Base-by-base conservation (phyloP, 1,140 invertebrate species). In the Thaumetopoea pityocampa region DNA sequence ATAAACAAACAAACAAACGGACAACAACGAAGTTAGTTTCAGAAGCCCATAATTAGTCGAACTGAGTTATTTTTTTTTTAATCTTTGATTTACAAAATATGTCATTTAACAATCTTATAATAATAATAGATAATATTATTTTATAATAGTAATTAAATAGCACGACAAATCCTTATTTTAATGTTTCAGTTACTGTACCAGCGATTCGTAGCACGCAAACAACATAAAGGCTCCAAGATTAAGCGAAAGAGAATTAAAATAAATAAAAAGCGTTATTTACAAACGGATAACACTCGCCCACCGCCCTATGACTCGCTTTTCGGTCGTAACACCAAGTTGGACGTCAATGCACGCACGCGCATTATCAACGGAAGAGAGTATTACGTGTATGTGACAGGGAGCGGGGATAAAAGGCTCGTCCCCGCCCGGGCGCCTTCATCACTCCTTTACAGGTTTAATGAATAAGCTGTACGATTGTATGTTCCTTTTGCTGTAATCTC, bases 361-460 rank as follows among this genome's bases (percentile, higher is more conserved):
- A 74, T 87, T 6, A 89, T 93, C n/a, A 93, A 94, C 51, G 92
- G 92, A 1, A 84, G 91, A 32, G 90, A 93, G 57, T 93, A 93
- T 78, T 91, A 89, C 61, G 87, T 92, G 0, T 79, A 90, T 10
- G 86, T 87, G 3, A 85, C 87, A 12, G 67, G 79, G 1, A 78
- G 85, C 24, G 91, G 90, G 0, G 87, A 88, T 9, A 89, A 78
- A 5, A 87, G 88, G 48, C 78, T 93, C 12, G 88, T 93, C 42
- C 92, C 92, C 1, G 85, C 91, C 0, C 76, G 91, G 53, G 88
- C 90, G 3, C 91, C 91, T 0, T 93, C 92, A 2, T 90, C 92
- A 10, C 87, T 92, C 26, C 67, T 94, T 0, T 93, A 92, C 80
- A 90, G 48, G 30, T 67, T 28, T 1, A 28, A 23, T 6, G 32